Conservation (phyloP, 2,888 invertebrate species). For the Hirtodrosophila trivittata region DNA sequence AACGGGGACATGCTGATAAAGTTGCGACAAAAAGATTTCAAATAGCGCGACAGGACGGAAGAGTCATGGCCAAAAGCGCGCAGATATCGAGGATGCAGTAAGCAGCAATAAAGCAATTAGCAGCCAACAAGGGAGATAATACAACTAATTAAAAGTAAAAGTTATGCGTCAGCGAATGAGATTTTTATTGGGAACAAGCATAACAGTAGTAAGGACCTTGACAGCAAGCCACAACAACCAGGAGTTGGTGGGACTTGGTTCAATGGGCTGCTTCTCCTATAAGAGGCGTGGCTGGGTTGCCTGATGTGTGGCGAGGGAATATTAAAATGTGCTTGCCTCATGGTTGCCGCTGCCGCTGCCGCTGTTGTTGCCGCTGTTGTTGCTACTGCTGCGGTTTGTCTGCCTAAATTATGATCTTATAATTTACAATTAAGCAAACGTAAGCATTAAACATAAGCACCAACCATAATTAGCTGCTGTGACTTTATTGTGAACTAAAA, state of each 20-base stretch:
- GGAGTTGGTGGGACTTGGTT: not conserved
- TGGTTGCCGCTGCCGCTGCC: not conserved
- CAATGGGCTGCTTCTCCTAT: not conserved
- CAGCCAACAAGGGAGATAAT: slow-evolving; percentile 74
- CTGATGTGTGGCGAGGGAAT: slow-evolving; percentile 61
- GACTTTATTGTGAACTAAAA: slow-evolving; percentile 57
- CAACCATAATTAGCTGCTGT: slow-evolving; percentile 60
- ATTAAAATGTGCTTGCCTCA: slow-evolving; percentile 60
- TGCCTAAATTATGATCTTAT: slow-evolving; percentile 68
- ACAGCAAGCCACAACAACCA: slow-evolving; percentile 10
- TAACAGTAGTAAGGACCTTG: slow-evolving; percentile 22
- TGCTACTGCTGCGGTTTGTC: slow-evolving; percentile 12
- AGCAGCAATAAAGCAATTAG: slow-evolving; percentile 78
- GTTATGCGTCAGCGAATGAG: slow-evolving; percentile 79
- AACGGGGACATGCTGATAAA: slow-evolving; percentile 74
- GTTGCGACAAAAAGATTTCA: slow-evolving; percentile 74
- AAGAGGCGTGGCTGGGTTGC: slow-evolving; percentile 25
- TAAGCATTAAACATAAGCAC: slow-evolving; percentile 63
- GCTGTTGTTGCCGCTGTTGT: not conserved
- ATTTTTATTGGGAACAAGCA: slow-evolving; percentile 71
- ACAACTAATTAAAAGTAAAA: slow-evolving; percentile 79
- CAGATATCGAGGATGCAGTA: slow-evolving; percentile 40
- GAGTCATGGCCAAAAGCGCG: slow-evolving; percentile 24
- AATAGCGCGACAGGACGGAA: slow-evolving; percentile 51
- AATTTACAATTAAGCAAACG: slow-evolving; percentile 76